phyloP scores from a whole-genome alignment of 1,140 invertebrate species.

The Pinna nobilis region DNA sequence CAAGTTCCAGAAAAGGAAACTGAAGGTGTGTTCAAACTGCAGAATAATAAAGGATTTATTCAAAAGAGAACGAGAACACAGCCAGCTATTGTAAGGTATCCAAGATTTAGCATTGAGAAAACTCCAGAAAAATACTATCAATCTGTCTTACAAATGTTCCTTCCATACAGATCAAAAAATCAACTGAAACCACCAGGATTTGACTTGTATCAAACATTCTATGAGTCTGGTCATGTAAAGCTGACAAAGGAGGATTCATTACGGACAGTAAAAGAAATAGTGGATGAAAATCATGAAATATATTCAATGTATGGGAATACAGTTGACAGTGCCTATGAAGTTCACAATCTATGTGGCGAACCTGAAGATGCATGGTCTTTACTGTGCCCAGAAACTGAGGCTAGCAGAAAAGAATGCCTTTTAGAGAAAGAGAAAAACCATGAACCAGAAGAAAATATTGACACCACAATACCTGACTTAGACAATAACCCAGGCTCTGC shows the following conservation, averaged over 20 bases:
- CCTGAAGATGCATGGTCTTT: slow-evolving; percentile 23
- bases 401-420: slow-evolving; percentile 1
- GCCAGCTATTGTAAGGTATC: slow-evolving; percentile 29
- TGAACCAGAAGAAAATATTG: neutral
- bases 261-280: slow-evolving; percentile 3
- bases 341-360: neutral
- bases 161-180: slow-evolving; percentile 25
- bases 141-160: slow-evolving; percentile 17
- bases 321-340: slow-evolving; percentile 4
- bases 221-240: slow-evolving; percentile 23
- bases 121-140: slow-evolving; percentile 37
- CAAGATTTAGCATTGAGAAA: slow-evolving; percentile 15
- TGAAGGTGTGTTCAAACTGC: slow-evolving; percentile 7
- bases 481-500: neutral
- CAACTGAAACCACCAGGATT: slow-evolving; percentile 30
- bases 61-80: slow-evolving; percentile 16
- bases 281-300: neutral
- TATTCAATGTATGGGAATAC: neutral
- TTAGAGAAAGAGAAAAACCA: neutral
- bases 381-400: slow-evolving; percentile 14
- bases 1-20: slow-evolving; percentile 16
- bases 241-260: neutral
- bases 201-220: slow-evolving; percentile 24
- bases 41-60: slow-evolving; percentile 37
- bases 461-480: neutral